A percentile compares a stretch with the other conserved stretches of the same genome.
Evolutionary conservation across 2,113 vertebrate genomes (phyloP).

Genomic region (Indicator indicator): DNA sequence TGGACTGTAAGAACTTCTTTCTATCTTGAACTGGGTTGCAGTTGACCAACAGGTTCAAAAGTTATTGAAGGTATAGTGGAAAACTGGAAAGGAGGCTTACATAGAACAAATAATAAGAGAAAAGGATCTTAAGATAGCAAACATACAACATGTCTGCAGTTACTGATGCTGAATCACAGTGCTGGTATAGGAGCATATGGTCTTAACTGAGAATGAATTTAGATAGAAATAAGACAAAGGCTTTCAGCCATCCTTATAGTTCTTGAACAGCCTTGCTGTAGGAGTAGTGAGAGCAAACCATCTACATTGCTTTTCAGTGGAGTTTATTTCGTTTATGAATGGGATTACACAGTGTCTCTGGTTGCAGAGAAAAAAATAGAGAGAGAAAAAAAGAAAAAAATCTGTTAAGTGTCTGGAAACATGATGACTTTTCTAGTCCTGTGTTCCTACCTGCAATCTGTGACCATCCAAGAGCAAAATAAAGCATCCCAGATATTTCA

Average conservation of each 20-base stretch:
- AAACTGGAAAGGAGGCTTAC: background rate
- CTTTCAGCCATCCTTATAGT: slow-evolving; percentile 7
- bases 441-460: background rate
- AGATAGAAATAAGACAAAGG: slow-evolving; percentile 45
- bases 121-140: background rate
- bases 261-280: slow-evolving; percentile 41
- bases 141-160: background rate
- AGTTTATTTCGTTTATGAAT: slow-evolving; percentile 46
- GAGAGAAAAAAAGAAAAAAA: background rate
- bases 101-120: background rate
- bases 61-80: background rate
- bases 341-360: background rate
- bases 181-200: slow-evolving; percentile 4
- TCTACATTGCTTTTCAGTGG: background rate
- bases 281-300: slow-evolving; percentile 45
- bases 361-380: background rate
- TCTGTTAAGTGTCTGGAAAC: background rate
- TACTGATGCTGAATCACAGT: slow-evolving; percentile 26
- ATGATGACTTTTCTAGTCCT: background rate
- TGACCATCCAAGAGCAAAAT: background rate
- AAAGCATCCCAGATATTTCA: background rate
- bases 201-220: slow-evolving; percentile 26
- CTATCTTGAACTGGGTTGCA: background rate
- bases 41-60: background rate
- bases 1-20: background rate